Percentiles rank a stretch among this genome's conserved stretches.
phyloP scores from a whole-genome alignment of 1,140 invertebrate genomes.

The Drosophila grimshawi region DNA sequence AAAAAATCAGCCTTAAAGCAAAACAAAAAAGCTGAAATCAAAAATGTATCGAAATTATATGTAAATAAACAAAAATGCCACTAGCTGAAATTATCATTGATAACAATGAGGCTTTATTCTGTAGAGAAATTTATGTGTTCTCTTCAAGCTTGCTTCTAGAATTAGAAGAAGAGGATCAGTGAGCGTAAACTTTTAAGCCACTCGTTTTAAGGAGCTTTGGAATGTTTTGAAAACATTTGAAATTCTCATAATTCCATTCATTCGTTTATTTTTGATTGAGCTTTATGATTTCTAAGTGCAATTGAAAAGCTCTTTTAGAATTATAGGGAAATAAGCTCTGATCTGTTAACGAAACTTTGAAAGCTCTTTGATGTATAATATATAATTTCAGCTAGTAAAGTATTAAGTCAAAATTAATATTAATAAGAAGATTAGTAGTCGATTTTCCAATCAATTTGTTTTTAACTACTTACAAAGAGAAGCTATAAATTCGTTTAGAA shows the following conservation, averaged over 20 bases:
- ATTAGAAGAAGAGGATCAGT: too few species aligned
- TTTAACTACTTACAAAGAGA: conserved; percentile 1
- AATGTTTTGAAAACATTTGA: too few species aligned
- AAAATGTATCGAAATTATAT: conserved; percentile 5
- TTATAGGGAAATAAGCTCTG: too few species aligned
- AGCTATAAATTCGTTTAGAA: neutral
- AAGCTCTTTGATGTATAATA: neutral
- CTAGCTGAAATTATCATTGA: conserved; percentile 9
- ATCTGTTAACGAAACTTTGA: neutral
- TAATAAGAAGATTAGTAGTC: neutral
- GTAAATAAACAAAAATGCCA: neutral
- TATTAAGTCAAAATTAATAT: neutral
- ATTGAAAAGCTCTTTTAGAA: neutral
- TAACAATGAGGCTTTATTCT: too few species aligned
- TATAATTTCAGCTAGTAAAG: neutral
- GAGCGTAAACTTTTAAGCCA: too few species aligned
- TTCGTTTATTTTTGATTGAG: too few species aligned
- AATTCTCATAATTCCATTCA: too few species aligned
- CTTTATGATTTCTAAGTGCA: too few species aligned
- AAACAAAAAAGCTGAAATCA: conserved; percentile 28
- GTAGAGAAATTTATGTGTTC: too few species aligned
- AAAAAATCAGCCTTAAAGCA: neutral
- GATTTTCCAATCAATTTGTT: neutral
- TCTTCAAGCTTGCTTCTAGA: too few species aligned
- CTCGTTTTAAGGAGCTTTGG: too few species aligned